Evolutionary conservation across 2,797 vertebrate species (phyloP).

Genomic region (Silurus lanzhouensis): DNA sequence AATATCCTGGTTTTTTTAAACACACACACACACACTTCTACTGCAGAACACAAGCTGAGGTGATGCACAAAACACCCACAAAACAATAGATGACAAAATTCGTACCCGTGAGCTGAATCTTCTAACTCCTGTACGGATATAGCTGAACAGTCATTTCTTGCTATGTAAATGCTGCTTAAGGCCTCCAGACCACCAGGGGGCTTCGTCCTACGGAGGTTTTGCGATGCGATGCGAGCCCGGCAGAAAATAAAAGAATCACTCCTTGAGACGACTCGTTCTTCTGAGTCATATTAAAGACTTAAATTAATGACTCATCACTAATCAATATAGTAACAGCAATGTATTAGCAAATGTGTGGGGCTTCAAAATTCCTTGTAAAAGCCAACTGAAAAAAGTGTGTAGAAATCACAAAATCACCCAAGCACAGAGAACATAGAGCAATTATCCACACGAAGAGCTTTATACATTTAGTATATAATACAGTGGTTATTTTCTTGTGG

Average conservation of each 20-base stretch:
- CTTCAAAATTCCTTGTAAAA: background rate
- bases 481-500: background rate
- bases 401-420: background rate
- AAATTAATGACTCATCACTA: no score
- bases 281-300: background rate
- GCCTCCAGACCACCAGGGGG: slow-evolving; percentile 8
- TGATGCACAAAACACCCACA: background rate
- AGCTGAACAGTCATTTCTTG: background rate
- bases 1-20: slow-evolving; percentile 1
- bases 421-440: background rate
- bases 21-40: background rate
- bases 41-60: background rate
- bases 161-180: background rate
- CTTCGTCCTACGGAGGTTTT: no score
- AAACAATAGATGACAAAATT: slow-evolving; percentile 1
- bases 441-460: background rate
- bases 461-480: background rate
- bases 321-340: background rate
- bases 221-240: no score
- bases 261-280: background rate
- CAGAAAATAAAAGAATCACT: no score
- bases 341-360: background rate
- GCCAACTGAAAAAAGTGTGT: background rate
- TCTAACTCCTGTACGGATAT: no score
- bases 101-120: background rate